Evolutionary conservation across 2,797 vertebrate species (phyloP), one percentile per base, ranked within the genome.

Genomic region (Acrossocheilus fasciatus): DNA sequence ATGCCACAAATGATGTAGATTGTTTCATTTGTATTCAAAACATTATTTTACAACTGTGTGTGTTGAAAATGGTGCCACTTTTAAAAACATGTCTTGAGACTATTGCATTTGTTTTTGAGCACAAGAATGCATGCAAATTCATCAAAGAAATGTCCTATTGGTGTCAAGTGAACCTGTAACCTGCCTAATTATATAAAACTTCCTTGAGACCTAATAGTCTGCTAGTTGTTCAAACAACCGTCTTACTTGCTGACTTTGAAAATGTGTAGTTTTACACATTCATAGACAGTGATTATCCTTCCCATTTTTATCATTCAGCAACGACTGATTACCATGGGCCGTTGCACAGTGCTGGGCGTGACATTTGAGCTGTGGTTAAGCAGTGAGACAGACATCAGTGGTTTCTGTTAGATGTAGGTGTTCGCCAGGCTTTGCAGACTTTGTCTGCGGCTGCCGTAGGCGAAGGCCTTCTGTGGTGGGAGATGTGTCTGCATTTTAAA

Each of bases 321-420:
- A 50, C 62, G 59, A 83, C 77, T 85, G 85, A 88, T 88, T 92
- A 17, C 83, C 64, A 76, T 74, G 66, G 88, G 81, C 78, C 26
- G 45, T 52, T 36, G 18, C 57, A 50, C 30, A 1, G 45, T 9
- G 77, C 83, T 91, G 87, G 87, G 92, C 90, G 88, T 92, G 91
- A 92, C 91, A 88, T 92, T 93, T 93, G 85, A 79, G 81, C 89
- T 92, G 92, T 86, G 93, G 91, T 92, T 93, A 87, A 77, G 62
- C 84, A 87, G 88, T 45, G 83, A 94, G 90, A 90, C 87, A 92
- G 88, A 90, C 90, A 85, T 69, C 90, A 81, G 89, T 92, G 89
- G 90, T 93, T 92, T 94, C 90, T 89, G 88, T 92, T 91, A 89
- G 85, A 90, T 87, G 87, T 88, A 64, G 50, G 87, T 80, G 62